These are phyloP conservation scores for Acridotheres tristis DNA, from an alignment of 2,797 vertebrate species.

Conservation along the genomic window DNA sequence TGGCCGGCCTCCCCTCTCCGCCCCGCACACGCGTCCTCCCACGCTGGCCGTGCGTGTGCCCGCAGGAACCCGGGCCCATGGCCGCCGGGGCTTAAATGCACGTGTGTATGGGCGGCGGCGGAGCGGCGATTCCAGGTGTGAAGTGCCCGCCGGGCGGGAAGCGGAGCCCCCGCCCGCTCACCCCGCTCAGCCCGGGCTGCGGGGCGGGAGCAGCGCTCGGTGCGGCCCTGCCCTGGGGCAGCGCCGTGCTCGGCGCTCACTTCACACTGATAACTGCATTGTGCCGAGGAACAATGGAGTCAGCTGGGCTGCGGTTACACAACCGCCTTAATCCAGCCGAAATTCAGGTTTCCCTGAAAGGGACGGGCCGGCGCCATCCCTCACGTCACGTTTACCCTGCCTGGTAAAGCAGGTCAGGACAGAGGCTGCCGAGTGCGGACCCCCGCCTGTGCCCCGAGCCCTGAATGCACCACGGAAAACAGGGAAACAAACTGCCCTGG, in stretches of 20 bases:
- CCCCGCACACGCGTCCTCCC: background rate
- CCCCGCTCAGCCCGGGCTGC: background rate
- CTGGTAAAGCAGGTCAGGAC: background rate
- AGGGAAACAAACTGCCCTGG: too few species aligned
- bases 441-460: too few species aligned
- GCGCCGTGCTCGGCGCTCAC: background rate
- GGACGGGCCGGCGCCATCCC: background rate
- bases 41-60: rapidly evolving
- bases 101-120: rapidly evolving
- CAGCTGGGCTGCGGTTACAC: background rate
- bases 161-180: background rate
- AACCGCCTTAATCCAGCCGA: background rate
- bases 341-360: background rate
- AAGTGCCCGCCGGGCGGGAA: background rate
- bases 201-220: background rate
- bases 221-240: background rate
- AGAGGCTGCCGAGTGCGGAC: background rate
- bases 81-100: background rate
- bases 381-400: background rate
- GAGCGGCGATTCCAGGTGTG: background rate
- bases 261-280: background rate
- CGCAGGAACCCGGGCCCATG: rapidly evolving
- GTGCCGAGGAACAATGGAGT: background rate
- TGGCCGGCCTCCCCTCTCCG: background rate
- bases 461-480: rapidly evolving